Percentiles rank a stretch among this genome's conserved stretches.
Evolutionary conservation across 1,140 invertebrate species (phyloP).

Genomic region (Elymnias hypermnestra): DNA sequence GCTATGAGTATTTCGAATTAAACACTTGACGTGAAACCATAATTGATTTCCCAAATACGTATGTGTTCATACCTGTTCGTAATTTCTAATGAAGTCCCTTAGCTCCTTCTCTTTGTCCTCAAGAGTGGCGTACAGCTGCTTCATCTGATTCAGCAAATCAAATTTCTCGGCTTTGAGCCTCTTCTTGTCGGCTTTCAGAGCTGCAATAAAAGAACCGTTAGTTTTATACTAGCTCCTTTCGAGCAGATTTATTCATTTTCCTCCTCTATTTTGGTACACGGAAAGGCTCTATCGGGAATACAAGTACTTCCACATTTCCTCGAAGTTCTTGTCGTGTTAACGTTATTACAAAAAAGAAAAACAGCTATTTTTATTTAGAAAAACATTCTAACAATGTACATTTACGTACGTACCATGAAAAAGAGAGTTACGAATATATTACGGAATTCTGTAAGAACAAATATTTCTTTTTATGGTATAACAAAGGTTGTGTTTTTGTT

Average conservation of each 20-base stretch:
- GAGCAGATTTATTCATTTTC: conserved; percentile 18
- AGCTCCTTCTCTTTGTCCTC: conserved; percentile 96
- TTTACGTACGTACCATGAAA: not conserved
- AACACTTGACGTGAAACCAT: too few species aligned
- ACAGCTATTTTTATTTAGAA: not conserved
- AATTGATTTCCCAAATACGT: too few species aligned
- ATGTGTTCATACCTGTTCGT: conserved; percentile 84
- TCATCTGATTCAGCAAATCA: conserved; percentile 95
- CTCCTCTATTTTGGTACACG: conserved; percentile 12
- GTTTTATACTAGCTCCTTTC: conserved; percentile 10
- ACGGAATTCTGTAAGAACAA: too few species aligned
- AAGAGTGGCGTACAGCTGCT: conserved; percentile 93
- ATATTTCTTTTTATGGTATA: too few species aligned
- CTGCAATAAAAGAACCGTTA: conserved; percentile 59
- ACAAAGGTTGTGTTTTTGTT: too few species aligned
- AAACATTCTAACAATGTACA: not conserved
- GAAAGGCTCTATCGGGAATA: conserved; percentile 12
- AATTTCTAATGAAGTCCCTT: conserved; percentile 95
- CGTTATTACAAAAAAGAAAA: not conserved
- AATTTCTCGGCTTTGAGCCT: conserved; percentile 95
- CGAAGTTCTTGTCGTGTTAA: conserved; percentile 1
- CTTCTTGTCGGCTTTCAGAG: conserved; percentile 92
- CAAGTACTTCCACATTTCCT: not conserved
- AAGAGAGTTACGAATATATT: too few species aligned
- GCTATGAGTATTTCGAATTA: too few species aligned